Evolutionary conservation across 1,140 invertebrate species (phyloP).

Genomic region (Prorops nasuta): DNA sequence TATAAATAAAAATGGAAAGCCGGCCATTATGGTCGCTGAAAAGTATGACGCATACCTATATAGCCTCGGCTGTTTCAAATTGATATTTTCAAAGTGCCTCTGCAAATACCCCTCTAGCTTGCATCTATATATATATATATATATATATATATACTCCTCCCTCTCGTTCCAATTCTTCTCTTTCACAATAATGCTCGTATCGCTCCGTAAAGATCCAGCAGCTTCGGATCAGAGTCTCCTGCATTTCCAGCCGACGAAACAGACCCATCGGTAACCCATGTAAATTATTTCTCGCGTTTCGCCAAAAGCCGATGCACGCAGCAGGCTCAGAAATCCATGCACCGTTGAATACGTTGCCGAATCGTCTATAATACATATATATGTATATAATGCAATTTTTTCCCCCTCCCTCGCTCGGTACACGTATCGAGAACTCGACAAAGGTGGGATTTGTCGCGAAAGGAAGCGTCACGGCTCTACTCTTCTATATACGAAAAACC

Average conservation of each 20-base stretch:
- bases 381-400: constrained; percentile 35
- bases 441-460: constrained; percentile 42
- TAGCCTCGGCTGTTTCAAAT: constrained; percentile 41
- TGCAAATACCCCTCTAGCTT: constrained; percentile 2
- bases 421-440: no score
- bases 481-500: no score
- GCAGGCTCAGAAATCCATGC: constrained; percentile 36
- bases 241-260: no score
- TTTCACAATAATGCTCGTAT: not conserved
- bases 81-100: constrained; percentile 42
- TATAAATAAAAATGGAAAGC: constrained; percentile 53
- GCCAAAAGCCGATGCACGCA: constrained; percentile 18
- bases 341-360: constrained; percentile 29
- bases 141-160: constrained; percentile 11
- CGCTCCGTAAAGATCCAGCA: no score
- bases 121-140: no score
- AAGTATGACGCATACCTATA: constrained; percentile 47
- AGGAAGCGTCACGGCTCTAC: constrained; percentile 21
- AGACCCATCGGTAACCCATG: no score
- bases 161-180: not conserved
- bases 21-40: constrained; percentile 43
- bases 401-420: not conserved
- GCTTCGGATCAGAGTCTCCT: no score
- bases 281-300: constrained; percentile 33
- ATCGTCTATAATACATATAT: no score